A percentile compares a stretch with the other conserved stretches of the same genome.
phyloP scores from a whole-genome alignment of 2,797 vertebrate species.

The Esox masquinongy region DNA sequence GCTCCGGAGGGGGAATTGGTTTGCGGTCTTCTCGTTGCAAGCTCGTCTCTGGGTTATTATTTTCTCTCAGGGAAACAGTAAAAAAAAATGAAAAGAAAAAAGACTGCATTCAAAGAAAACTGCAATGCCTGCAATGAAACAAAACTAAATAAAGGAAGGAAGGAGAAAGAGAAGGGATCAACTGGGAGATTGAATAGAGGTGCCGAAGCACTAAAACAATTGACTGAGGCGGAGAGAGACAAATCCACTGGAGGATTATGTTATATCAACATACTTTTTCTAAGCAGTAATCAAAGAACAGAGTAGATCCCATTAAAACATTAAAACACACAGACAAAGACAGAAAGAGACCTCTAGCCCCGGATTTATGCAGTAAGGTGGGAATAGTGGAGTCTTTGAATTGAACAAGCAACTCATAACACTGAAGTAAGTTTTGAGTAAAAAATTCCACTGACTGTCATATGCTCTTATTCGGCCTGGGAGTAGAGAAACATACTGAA shows the following conservation, averaged over 20 bases:
- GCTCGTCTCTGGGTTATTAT: neutral
- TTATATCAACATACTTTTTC: conserved; percentile 19
- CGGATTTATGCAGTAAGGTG: neutral
- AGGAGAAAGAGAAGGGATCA: neutral
- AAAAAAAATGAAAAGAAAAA: neutral
- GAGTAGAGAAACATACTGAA: neutral
- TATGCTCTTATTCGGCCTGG: neutral
- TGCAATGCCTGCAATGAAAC: neutral
- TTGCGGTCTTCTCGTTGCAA: neutral
- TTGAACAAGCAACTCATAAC: neutral
- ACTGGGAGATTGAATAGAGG: conserved; percentile 8
- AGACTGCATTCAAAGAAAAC: neutral
- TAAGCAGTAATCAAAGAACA: conserved; percentile 14
- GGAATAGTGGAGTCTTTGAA: neutral
- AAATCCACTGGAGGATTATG: conserved; percentile 10
- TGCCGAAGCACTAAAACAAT: neutral
- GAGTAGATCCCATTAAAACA: conserved; percentile 9
- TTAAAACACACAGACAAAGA: conserved; percentile 6
- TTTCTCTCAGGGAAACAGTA: neutral
- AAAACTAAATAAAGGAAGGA: neutral
- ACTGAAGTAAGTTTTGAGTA: neutral
- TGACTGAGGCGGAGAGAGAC: neutral
- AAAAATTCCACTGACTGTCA: neutral
- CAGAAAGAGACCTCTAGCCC: neutral
- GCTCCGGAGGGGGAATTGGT: neutral